Base-by-base conservation (phyloP, 2,797 vertebrate genomes). In the Scarus forsteni region DNA sequence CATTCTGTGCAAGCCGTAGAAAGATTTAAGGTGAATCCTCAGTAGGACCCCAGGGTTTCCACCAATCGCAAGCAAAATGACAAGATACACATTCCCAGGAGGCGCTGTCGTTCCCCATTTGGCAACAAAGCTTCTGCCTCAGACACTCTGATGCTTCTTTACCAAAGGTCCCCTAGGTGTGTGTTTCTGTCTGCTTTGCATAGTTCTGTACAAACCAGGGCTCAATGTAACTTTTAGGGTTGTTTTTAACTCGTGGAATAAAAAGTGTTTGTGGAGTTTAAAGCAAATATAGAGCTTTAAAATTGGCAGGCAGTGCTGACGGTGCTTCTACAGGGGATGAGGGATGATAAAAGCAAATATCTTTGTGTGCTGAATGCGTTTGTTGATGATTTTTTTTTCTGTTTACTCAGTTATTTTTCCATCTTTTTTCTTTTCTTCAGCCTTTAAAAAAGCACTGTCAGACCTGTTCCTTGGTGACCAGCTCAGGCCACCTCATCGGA, bases 391-490 rank as follows among this genome's bases (percentile, higher is more conserved):
- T 59, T 43, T 9, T 56, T 11, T 11, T 39, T 4, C 2, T 59
- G 19, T 72, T 71, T 54, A 16, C 52, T 40, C 13, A 44, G 12
- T 12, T 43, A 3, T 12, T 58, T 6, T 40, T 70, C 13, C 39
- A n/a, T 44, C 11, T 13, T 1, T 1, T 1, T 34, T 44, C 14
- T 10, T 27, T 36, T 16, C 45, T 0, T 50, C 94, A 99, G 97
- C 96, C 97, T 35, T 89, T 98, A 73, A 95, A 90, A 81, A 98
- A 98, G 96, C 98, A 97, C 89, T 99, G 98, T 88, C 87, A 82
- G 74, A 97, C 93, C 78, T 99, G 98, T 7, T 94, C 98, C 0
- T 90, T 99, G 84, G 97, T 99, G 70, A 98, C 97, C 75, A 99
- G 98, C 92, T 99, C 98, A 0, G 98, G 98, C 35, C 98, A 99